Percentiles rank a stretch among this genome's conserved stretches.
Evolutionary conservation across 2,797 vertebrate species (phyloP).

Genomic region (Onychomys torridus): DNA sequence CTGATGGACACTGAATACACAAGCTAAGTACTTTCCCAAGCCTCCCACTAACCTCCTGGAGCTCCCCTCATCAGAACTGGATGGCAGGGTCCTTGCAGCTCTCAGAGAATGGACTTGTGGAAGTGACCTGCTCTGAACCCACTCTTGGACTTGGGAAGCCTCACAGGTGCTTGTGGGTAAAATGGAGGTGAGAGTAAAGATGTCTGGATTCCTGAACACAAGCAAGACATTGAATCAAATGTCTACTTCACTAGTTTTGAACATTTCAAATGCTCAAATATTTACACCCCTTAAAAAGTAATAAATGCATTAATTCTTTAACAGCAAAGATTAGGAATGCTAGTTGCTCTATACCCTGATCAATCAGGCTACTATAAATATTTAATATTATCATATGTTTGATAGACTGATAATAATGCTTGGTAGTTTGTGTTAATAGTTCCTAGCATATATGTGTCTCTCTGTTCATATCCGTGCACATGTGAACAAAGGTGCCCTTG

Average conservation of each 20-base stretch:
- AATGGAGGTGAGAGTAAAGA: neutral
- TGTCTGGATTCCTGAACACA: neutral
- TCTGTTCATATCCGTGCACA: neutral
- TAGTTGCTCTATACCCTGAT: slow-evolving; percentile 10
- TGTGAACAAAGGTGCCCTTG: neutral
- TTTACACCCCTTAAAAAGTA: neutral
- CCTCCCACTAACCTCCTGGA: neutral
- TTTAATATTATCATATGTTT: slow-evolving; percentile 8
- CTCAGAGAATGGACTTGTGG: neutral
- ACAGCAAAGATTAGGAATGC: neutral
- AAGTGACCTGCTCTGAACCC: neutral
- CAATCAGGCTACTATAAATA: neutral
- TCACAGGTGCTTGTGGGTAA: neutral
- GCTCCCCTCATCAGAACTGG: neutral
- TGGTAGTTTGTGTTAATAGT: slow-evolving; percentile 29
- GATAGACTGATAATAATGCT: slow-evolving; percentile 14
- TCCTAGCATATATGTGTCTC: neutral
- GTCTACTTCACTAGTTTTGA: neutral
- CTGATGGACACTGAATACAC: neutral
- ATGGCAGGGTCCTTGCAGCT: neutral
- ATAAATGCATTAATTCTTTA: neutral
- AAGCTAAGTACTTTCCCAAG: slow-evolving; percentile 5
- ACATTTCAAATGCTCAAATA: slow-evolving; percentile 15
- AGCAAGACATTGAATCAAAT: neutral
- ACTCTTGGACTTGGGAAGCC: neutral